Evolutionary conservation across 2,113 vertebrate genomes (phyloP).

Genomic region (Amblyopsis rosae): DNA sequence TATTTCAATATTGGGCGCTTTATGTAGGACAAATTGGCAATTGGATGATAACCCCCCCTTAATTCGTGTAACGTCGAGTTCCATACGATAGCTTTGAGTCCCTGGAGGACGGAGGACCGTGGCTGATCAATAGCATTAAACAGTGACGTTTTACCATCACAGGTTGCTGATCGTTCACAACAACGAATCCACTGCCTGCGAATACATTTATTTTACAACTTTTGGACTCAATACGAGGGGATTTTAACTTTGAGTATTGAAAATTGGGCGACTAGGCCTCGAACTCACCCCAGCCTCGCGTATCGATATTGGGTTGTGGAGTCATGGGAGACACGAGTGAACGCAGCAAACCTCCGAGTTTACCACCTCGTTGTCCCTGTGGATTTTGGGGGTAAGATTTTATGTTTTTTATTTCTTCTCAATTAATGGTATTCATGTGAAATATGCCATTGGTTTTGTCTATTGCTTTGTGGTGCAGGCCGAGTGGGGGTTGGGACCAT

Average conservation of each 20-base stretch:
- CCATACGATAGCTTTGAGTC: slow-evolving; percentile 88
- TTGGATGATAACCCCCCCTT: slow-evolving; percentile 34
- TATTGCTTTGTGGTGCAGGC: slow-evolving; percentile 71
- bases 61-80: slow-evolving; percentile 63
- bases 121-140: slow-evolving; percentile 8
- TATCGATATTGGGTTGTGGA: slow-evolving; percentile 63
- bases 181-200: neutral
- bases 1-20: neutral
- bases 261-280: slow-evolving; percentile 62
- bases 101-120: slow-evolving; percentile 69
- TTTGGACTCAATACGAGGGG: slow-evolving; percentile 27
- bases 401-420: neutral
- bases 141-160: neutral
- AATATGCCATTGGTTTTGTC: slow-evolving; percentile 38
- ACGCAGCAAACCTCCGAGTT: slow-evolving; percentile 84
- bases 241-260: slow-evolving; percentile 22
- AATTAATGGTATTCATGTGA: slow-evolving; percentile 12
- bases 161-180: neutral
- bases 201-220: neutral
- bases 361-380: slow-evolving; percentile 88
- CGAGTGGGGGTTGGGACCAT: slow-evolving; percentile 70
- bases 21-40: neutral
- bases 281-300: slow-evolving; percentile 67
- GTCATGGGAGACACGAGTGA: slow-evolving; percentile 91
- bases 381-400: slow-evolving; percentile 89